A percentile compares a stretch with the other conserved stretches of the same genome.
These are phyloP conservation scores for Esperia sulphurella DNA, from an alignment of 2,888 invertebrate species.

Conservation along the genomic window DNA sequence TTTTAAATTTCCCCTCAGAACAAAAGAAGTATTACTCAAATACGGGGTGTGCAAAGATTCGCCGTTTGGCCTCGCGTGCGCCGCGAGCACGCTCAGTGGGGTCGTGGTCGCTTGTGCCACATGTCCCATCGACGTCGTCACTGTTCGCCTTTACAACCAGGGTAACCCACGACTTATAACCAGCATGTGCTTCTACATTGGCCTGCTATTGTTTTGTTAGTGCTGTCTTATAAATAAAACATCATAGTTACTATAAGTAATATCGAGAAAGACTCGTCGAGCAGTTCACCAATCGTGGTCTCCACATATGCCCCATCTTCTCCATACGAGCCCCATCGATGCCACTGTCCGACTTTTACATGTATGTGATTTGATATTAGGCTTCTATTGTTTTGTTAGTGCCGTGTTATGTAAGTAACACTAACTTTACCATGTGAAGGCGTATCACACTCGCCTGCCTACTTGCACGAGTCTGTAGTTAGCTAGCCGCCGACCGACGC, in stretches of 20 bases:
- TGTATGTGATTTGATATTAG: neutral
- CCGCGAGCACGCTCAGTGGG: conserved; percentile 87
- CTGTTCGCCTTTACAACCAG: conserved; percentile 94
- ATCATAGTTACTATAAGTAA: too few relatives aligned
- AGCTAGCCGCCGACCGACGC: too few relatives aligned
- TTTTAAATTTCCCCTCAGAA: conserved; percentile 33
- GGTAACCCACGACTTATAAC: conserved; percentile 65
- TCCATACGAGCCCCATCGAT: too few relatives aligned
- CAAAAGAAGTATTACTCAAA: conserved; percentile 54
- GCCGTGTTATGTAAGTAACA: too few relatives aligned
- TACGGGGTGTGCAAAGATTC: conserved; percentile 46
- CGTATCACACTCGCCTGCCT: too few relatives aligned
- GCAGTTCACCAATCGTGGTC: conserved; percentile 38
- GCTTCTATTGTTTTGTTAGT: neutral
- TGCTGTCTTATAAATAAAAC: too few relatives aligned
- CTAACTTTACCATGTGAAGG: too few relatives aligned
- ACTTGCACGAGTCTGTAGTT: too few relatives aligned
- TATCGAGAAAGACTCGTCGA: conserved; percentile 41
- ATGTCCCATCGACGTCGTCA: conserved; percentile 92
- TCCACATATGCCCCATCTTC: too few relatives aligned
- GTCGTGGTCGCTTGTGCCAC: conserved; percentile 85
- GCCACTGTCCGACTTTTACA: too few relatives aligned
- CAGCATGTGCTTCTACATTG: too few relatives aligned
- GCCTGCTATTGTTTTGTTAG: too few relatives aligned
- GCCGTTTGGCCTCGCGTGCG: conserved; percentile 57